phyloP scores from a whole-genome alignment of 2,888 invertebrate species.

The Amitus sp. region DNA sequence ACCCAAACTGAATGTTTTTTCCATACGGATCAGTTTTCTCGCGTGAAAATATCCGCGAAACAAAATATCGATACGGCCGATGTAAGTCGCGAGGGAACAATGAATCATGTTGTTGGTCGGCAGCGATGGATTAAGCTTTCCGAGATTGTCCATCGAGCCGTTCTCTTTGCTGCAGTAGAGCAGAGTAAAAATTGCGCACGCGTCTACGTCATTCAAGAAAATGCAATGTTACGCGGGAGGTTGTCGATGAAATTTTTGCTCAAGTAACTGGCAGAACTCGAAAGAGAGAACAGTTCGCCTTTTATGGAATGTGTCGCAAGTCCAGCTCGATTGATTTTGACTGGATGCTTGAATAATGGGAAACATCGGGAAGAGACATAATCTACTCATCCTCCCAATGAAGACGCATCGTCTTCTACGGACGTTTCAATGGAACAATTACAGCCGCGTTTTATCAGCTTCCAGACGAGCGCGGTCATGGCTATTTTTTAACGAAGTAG shows the following conservation, averaged over 20 bases:
- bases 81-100: constrained; percentile 19
- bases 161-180: constrained; percentile 6
- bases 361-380: no score
- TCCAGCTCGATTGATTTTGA: constrained; percentile 1
- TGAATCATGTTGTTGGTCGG: constrained; percentile 15
- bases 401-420: no score
- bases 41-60: no score
- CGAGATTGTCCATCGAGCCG: constrained; percentile 23
- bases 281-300: not conserved
- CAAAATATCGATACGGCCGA: no score
- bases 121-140: constrained; percentile 19
- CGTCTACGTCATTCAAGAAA: constrained; percentile 1
- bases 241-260: not conserved
- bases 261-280: not conserved
- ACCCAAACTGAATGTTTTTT: no score
- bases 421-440: no score
- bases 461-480: not conserved
- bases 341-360: not conserved
- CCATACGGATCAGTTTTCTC: no score
- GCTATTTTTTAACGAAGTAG: not conserved
- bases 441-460: not conserved
- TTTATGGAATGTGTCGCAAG: constrained; percentile 7
- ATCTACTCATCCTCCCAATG: no score
- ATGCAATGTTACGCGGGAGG: constrained; percentile 1
- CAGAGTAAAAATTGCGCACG: not conserved